A percentile compares a stretch with the other conserved stretches of the same genome.
phyloP scores from a whole-genome alignment of 2,113 vertebrate genomes.

The Larimichthys crocea region DNA sequence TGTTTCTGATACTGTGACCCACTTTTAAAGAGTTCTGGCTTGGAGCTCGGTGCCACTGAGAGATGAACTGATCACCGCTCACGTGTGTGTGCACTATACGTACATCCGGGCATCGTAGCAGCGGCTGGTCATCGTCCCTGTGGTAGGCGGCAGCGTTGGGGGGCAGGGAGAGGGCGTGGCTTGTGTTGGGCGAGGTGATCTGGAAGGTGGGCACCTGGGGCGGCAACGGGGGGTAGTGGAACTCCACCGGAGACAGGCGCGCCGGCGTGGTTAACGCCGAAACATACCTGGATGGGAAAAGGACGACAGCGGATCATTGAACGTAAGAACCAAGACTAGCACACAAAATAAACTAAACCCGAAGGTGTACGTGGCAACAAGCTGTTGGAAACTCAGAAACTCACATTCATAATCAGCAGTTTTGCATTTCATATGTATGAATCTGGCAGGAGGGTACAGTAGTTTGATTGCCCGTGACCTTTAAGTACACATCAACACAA shows the following conservation, averaged over 20 bases:
- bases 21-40: background rate
- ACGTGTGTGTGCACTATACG: background rate
- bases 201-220: conserved; percentile 97
- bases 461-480: background rate
- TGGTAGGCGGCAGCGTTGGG: conserved; percentile 91
- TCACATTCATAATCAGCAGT: background rate
- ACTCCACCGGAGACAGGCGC: conserved; percentile 95
- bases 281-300: conserved; percentile 88
- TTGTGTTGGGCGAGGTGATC: conserved; percentile 95
- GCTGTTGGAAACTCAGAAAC: background rate
- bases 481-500: background rate
- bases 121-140: conserved; percentile 93
- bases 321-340: background rate
- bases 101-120: conserved; percentile 87
- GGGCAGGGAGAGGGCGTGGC: conserved; percentile 92
- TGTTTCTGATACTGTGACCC: background rate
- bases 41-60: too few species aligned
- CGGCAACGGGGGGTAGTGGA: conserved; percentile 93
- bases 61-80: too few species aligned
- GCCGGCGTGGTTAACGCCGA: conserved; percentile 97
- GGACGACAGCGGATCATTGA: background rate
- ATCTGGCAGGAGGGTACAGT: background rate
- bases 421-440: background rate
- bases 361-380: too few species aligned
- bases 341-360: too few species aligned